Base-by-base conservation (phyloP, 2,797 vertebrate species). In the Atherinosoma microstoma region DNA sequence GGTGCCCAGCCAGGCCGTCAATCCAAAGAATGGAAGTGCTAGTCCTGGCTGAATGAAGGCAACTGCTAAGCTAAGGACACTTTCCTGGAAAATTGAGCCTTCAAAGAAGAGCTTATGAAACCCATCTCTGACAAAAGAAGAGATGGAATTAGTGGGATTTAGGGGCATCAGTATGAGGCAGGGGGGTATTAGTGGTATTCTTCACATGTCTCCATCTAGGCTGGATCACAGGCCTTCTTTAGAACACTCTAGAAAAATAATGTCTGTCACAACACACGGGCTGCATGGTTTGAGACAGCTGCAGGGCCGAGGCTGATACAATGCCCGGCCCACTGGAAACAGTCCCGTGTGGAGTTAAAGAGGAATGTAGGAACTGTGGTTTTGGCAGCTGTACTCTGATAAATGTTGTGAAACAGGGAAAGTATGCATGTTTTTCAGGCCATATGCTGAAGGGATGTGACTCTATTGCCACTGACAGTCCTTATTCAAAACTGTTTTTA, bases 121-220 rank as follows among this genome's bases (percentile, higher is more conserved):
- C 86, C 88, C 83, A 89, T 92, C 89, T 85, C 79, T 84, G 90
- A 93, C 89, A 91, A 92, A 92, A 90, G 87, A 84, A 67, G 84
- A 83, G 90, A 90, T 86, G 80, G 92, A 93, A 94, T 94, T 93
- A 92, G 87, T 54, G 84, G 89, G 93, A 92, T 91, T 91, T 90
- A 83, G 70, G 80, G 72, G 87, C 80, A 69, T 91, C 89, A 76
- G 82, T 67, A 64, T 75, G 77, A 85, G 79, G 79, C 82, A 72
- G 73, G 71, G 78, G 66, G 87, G 89, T 75, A 89, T 91, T 92
- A 88, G 79, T 7, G 76, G 64, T 86, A 84, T 79, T 90, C 84
- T 92, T 91, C 83, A 87, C 84, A 84, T 66, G 67, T 88, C 86
- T 88, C 76, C 76, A 79, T 83, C 82, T 82, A 75, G 76, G 57